phyloP scores from a whole-genome alignment of 2,888 invertebrate species.

The Danaus chrysippus region DNA sequence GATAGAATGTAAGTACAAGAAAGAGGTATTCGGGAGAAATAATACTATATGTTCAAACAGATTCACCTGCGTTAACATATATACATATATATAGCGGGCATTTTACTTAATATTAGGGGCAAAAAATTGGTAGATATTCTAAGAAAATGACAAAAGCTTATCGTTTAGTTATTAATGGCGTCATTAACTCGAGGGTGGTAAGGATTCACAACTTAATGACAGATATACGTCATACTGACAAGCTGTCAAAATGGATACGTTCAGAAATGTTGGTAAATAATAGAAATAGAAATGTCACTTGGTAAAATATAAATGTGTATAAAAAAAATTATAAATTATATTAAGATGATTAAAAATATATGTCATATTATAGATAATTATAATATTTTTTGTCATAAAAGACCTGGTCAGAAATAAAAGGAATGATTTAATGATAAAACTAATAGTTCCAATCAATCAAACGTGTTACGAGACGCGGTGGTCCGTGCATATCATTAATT shows the following conservation, averaged over 20 bases:
- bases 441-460: too few species aligned
- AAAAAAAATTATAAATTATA: slow-evolving; percentile 29
- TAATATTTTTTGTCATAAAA: too few species aligned
- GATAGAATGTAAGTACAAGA: slow-evolving; percentile 31
- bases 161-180: slow-evolving; percentile 27
- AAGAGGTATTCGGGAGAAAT: slow-evolving; percentile 22
- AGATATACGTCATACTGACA: slow-evolving; percentile 42
- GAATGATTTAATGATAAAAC: too few species aligned
- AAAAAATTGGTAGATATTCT: slow-evolving; percentile 13
- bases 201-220: slow-evolving; percentile 35
- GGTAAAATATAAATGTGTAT: not conserved
- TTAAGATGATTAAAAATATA: slow-evolving; percentile 47
- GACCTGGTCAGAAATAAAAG: too few species aligned
- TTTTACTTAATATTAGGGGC: not conserved
- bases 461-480: too few species aligned
- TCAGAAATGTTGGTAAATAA: too few species aligned
- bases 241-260: slow-evolving; percentile 17
- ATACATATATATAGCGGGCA: not conserved
- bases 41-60: not conserved
- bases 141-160: slow-evolving; percentile 24
- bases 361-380: too few species aligned
- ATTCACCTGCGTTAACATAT: not conserved
- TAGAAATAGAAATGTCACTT: too few species aligned
- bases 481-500: too few species aligned
- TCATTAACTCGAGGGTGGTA: slow-evolving; percentile 24